Percentiles rank a stretch among this genome's conserved stretches.
These are phyloP conservation scores for Idaea biselata DNA, from an alignment of 2,888 invertebrate species.

Conservation along the genomic window DNA sequence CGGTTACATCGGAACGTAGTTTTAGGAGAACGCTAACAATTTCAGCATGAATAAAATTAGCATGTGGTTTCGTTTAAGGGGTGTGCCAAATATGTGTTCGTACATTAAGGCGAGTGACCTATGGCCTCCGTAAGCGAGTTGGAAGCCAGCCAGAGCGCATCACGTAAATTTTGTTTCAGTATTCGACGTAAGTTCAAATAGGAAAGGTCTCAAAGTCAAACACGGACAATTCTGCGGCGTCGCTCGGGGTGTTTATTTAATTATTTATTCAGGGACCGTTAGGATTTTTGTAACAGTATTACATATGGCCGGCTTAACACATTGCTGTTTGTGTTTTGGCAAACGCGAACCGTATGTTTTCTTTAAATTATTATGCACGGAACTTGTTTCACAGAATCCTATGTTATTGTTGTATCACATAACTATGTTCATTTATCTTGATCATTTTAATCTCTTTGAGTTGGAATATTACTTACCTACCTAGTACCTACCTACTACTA, in stretches of 20 bases:
- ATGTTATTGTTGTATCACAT: not conserved
- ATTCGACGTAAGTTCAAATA: constrained; percentile 17
- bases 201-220: constrained; percentile 24
- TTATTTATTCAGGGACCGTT: constrained; percentile 20
- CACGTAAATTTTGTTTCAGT: constrained; percentile 41
- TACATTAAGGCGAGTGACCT: constrained; percentile 68
- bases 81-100: constrained; percentile 55
- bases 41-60: constrained; percentile 45
- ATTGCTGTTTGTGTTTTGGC: constrained; percentile 3
- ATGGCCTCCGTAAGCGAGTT: constrained; percentile 58
- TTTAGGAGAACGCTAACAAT: not conserved
- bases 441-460: not conserved
- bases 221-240: constrained; percentile 18
- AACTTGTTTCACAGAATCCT: not conserved
- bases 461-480: too few species aligned
- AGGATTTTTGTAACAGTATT: constrained; percentile 21
- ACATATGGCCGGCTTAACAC: constrained; percentile 14
- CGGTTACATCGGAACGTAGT: not conserved
- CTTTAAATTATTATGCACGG: not conserved
- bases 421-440: not conserved
- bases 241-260: constrained; percentile 12
- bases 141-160: constrained; percentile 55
- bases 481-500: too few species aligned
- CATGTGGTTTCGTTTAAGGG: constrained; percentile 31
- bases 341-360: not conserved